A percentile compares a stretch with the other conserved stretches of the same genome.
Evolutionary conservation across 2,113 vertebrate genomes (phyloP).

Genomic region (Myocastor coypus): DNA sequence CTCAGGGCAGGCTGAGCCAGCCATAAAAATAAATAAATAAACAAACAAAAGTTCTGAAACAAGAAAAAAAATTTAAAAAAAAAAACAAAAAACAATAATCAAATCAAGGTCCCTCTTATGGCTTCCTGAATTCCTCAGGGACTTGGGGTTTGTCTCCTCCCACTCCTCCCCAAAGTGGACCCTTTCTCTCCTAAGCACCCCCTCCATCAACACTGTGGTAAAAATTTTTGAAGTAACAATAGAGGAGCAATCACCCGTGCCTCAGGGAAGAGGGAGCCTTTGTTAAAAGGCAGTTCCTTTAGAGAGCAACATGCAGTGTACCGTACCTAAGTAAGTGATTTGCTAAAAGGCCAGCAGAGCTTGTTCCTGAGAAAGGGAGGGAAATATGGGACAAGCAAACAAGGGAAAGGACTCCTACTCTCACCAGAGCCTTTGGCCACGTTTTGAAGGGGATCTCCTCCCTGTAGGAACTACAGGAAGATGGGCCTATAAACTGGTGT

Average conservation of each 20-base stretch:
- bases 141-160: not conserved
- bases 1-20: no score
- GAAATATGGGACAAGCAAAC: slow-evolving; percentile 34
- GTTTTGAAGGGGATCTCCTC: not conserved
- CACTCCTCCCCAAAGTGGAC: not conserved
- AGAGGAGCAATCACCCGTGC: not conserved
- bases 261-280: not conserved
- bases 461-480: not conserved
- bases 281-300: not conserved
- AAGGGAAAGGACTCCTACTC: not conserved
- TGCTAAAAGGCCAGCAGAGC: not conserved
- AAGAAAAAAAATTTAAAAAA: no score
- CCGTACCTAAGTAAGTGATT: slow-evolving; percentile 8
- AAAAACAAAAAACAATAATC: no score
- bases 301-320: not conserved
- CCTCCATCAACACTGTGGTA: not conserved
- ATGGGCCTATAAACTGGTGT: not conserved
- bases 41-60: no score
- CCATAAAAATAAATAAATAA: no score
- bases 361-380: not conserved
- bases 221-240: not conserved
- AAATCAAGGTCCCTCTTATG: not conserved
- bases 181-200: not conserved
- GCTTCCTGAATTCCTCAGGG: not conserved
- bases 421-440: not conserved